Evolutionary conservation across 2,113 vertebrate genomes (phyloP).

Genomic region (Nyctibius bracteatus): DNA sequence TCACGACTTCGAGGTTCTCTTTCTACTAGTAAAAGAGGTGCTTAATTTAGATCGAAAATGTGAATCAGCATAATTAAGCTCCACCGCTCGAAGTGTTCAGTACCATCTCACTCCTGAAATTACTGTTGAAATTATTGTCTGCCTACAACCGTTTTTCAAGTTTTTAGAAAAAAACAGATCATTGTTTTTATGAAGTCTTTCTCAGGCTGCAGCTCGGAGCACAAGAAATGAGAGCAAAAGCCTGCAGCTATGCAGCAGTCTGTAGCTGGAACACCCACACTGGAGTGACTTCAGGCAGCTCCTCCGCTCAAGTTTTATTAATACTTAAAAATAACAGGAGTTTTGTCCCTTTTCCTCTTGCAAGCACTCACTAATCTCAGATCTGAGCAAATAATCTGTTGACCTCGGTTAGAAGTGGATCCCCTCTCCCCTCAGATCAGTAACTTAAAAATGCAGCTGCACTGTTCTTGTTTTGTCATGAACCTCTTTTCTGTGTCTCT

Average conservation of each 20-base stretch:
- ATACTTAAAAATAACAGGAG: not conserved
- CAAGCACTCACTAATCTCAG: not conserved
- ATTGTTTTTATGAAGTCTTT: conserved; percentile 71
- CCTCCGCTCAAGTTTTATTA: not conserved
- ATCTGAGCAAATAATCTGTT: not conserved
- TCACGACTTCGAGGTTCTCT: conserved; percentile 77
- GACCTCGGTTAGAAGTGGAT: not conserved
- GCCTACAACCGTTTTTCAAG: conserved; percentile 73
- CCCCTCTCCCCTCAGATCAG: not conserved
- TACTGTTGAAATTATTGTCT: conserved; percentile 60
- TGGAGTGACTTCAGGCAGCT: not conserved
- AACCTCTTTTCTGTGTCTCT: not conserved
- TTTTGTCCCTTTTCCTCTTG: not conserved
- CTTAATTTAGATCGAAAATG: conserved; percentile 80
- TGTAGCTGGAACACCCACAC: not conserved
- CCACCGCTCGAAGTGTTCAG: conserved; percentile 54
- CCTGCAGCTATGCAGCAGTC: conserved; percentile 30
- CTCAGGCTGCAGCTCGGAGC: conserved; percentile 60
- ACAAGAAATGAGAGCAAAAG: conserved; percentile 46
- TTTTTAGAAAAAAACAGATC: conserved; percentile 72
- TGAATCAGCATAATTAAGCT: conserved; percentile 79
- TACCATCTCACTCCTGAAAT: conserved; percentile 75
- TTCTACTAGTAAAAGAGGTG: conserved; percentile 65
- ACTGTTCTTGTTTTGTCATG: not conserved
- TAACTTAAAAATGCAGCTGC: conserved; percentile 1